A percentile compares a stretch with the other conserved stretches of the same genome.
Conservation (phyloP, 1,140 invertebrate species). For the Oreohelix idahoensis region DNA sequence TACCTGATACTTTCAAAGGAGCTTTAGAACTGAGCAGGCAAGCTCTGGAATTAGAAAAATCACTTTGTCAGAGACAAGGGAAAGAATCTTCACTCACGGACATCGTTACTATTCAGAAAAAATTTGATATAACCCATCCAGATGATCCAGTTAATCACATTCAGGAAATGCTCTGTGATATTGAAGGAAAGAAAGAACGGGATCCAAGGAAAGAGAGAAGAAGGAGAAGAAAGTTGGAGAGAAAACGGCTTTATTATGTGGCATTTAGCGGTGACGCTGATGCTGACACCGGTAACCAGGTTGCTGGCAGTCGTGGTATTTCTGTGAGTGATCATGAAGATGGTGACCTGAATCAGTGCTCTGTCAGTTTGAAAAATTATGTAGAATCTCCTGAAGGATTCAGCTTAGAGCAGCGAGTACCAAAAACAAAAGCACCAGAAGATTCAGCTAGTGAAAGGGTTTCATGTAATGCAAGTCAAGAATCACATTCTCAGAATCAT, state of each 20-base stretch:
- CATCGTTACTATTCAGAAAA: conserved; percentile 15
- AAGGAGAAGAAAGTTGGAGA: conserved; percentile 30
- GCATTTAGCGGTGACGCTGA: conserved; percentile 33
- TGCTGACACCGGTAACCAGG: background rate
- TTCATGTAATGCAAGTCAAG: too few species aligned
- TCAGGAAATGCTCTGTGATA: conserved; percentile 5
- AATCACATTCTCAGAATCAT: too few species aligned
- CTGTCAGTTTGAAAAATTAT: too few species aligned
- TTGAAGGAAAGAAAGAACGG: conserved; percentile 26
- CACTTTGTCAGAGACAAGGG: background rate
- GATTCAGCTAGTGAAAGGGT: too few species aligned
- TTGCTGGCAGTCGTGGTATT: background rate
- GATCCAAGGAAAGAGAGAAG: conserved; percentile 37
- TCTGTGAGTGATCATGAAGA: background rate
- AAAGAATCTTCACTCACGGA: background rate
- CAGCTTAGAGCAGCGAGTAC: too few species aligned
- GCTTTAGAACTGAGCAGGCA: conserved; percentile 30
- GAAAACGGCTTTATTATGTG: conserved; percentile 19
- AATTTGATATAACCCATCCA: conserved; percentile 19
- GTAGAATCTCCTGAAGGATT: too few species aligned
- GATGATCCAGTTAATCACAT: conserved; percentile 40
- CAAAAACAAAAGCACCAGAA: too few species aligned
- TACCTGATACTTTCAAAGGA: conserved; percentile 23
- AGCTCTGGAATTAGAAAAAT: conserved; percentile 6
- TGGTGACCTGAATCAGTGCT: background rate